A percentile compares a stretch with the other conserved stretches of the same genome.
phyloP scores from a whole-genome alignment of 2,888 invertebrate genomes.

The Punctoribates punctum region DNA sequence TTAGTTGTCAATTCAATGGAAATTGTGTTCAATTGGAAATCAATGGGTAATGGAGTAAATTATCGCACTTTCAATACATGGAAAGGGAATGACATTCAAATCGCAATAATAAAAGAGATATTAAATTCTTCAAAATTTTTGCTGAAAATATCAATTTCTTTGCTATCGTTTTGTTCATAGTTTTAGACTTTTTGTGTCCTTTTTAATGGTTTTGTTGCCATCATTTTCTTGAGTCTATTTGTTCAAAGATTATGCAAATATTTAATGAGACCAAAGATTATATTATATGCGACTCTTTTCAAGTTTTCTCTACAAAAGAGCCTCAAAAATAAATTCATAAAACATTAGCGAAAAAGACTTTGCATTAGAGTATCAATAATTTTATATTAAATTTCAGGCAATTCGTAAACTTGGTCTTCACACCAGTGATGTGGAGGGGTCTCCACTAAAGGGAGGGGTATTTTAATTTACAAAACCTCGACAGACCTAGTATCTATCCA shows the following conservation, averaged over 20 bases:
- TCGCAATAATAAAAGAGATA: no score
- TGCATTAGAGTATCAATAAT: constrained; percentile 15
- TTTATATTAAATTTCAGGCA: not conserved
- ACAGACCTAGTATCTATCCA: no score
- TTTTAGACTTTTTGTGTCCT: not conserved
- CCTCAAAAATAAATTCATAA: not conserved
- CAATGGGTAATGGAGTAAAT: no score
- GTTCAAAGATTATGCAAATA: constrained; percentile 26
- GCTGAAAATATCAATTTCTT: no score
- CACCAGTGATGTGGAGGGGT: no score
- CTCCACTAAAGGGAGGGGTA: no score
- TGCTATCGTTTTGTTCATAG: not conserved
- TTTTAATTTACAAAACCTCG: no score
- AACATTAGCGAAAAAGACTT: not conserved
- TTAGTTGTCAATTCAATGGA: no score
- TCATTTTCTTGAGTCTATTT: constrained; percentile 23
- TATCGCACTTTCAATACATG: no score
- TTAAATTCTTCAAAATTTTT: no score
- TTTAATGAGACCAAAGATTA: constrained; percentile 1
- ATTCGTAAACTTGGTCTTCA: not conserved
- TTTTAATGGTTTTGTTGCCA: constrained; percentile 24
- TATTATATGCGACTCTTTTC: not conserved
- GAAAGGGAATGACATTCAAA: no score
- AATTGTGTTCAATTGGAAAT: no score
- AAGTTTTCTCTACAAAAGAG: not conserved